These are phyloP conservation scores for Takifugu rubripes DNA, from an alignment of 2,797 vertebrate species.

Conservation along the genomic window DNA sequence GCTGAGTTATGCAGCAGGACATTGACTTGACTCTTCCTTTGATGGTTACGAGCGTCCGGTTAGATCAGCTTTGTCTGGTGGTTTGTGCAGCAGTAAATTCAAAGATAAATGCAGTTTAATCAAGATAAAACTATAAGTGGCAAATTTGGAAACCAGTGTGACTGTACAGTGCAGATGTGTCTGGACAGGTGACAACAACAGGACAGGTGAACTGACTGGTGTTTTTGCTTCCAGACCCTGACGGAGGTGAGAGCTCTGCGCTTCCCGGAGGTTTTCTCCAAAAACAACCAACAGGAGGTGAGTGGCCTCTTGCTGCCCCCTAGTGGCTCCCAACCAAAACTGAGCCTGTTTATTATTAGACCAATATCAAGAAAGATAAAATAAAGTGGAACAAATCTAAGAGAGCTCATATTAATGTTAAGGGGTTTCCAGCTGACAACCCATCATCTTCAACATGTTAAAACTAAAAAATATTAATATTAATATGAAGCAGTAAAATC, in stretches of 20 bases:
- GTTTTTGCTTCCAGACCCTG: conserved; percentile 82
- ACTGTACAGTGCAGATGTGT: too few relatives aligned
- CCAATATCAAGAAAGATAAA: background rate
- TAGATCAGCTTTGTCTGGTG: background rate
- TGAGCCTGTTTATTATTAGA: background rate
- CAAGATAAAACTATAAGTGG: background rate
- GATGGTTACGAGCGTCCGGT: background rate
- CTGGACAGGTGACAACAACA: background rate
- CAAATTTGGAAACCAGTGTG: too few relatives aligned
- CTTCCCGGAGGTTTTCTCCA: conserved; percentile 87
- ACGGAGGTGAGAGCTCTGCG: conserved; percentile 86
- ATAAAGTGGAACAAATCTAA: background rate
- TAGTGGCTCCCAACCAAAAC: conserved; percentile 20
- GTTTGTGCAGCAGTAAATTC: background rate
- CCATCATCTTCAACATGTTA: too few relatives aligned
- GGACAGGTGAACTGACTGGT: conserved; percentile 42
- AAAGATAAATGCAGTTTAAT: background rate
- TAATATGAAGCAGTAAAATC: too few relatives aligned
- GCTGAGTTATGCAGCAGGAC: background rate
- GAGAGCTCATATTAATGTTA: too few relatives aligned
- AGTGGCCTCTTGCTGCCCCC: conserved; percentile 57
- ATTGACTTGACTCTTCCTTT: background rate
- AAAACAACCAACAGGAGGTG: conserved; percentile 90
- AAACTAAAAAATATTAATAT: too few relatives aligned
- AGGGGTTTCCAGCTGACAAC: too few relatives aligned